Percentiles rank a stretch among this genome's conserved stretches.
Conservation (phyloP, 2,113 vertebrate species). For the Beaufortia kweichowensis region DNA sequence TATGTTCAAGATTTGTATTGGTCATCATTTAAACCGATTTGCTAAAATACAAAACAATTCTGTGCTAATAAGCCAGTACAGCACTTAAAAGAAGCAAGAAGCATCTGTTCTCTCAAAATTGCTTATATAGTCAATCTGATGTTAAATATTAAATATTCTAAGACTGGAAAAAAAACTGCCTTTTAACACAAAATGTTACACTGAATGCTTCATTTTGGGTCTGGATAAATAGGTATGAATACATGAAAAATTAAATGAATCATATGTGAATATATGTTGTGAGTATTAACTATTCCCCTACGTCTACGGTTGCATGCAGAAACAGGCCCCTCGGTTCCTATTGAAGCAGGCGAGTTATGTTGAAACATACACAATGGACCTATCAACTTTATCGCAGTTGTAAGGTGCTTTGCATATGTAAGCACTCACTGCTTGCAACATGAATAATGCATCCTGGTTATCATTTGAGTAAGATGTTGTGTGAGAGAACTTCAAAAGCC, state of each 20-base stretch:
- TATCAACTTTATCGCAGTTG: constrained; percentile 35
- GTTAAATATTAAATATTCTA: constrained; percentile 21
- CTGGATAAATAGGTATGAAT: background rate
- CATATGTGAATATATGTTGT: background rate
- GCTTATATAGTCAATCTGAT: too few relatives aligned
- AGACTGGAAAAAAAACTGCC: background rate
- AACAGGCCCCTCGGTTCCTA: constrained; percentile 35
- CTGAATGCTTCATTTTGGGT: background rate
- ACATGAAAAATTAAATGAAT: constrained; percentile 1
- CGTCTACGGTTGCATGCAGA: background rate
- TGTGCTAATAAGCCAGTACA: background rate
- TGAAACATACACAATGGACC: constrained; percentile 25
- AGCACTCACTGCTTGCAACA: constrained; percentile 36
- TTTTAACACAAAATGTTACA: background rate
- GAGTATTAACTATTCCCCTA: background rate
- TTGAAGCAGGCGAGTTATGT: constrained; percentile 41
- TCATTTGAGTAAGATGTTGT: constrained; percentile 31
- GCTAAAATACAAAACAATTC: background rate
- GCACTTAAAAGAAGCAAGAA: background rate
- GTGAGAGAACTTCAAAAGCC: constrained; percentile 19
- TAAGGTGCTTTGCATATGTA: constrained; percentile 24
- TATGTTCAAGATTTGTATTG: background rate
- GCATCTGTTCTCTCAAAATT: constrained; percentile 2
- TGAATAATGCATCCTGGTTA: constrained; percentile 50
- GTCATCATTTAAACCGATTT: background rate